Base-by-base conservation (phyloP, 92 coral and sea anemone genomes). In the Zoanthus solanderi region DNA sequence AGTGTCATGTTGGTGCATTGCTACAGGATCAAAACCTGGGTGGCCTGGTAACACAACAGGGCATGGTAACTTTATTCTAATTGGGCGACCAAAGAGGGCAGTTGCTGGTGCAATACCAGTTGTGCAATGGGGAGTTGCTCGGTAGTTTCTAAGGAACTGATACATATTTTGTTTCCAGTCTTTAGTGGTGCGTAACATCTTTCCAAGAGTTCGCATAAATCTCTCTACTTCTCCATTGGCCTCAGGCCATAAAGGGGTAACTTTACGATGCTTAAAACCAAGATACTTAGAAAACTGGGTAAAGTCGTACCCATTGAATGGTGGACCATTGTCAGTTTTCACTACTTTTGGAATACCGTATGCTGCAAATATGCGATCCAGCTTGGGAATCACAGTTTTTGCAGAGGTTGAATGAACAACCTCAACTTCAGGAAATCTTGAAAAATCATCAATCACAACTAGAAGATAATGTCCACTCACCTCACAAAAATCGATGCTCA, bases 341-440 rank as follows among this genome's bases (percentile, higher is more conserved):
- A 85, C 78, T 7, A 76, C 77, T 9, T 37, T 45, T n/a, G 87
- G 89, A n/a, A 78, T 71, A 48, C 90, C 94, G n/a, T 88, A 84
- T n/a, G 72, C 67, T 16, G 42, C 42, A 37, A 37, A 37, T 37
- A 37, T 37, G 42, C 42, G 42, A 37, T 37, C 42, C 42, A 37
- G 87, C 75, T 42, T 48, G 9, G 91, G 90, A 18, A 65, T 30
- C 31, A 92, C 91, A 16, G 82, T 56, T 18, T 67, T 42, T 50
- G 88, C 69, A 37, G 93, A 69, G 45, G 88, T 80, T 4, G 93
- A 78, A 10, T 63, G 61, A 17, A 90, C 93, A 42, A 53, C 71
- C 42, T 86, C 86, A 3, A 90, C 90, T 60, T 75, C 87, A 31
- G 91, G 91, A 67, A 61, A 85, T 45, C 93, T 87, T 34, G 92